Base-by-base conservation (phyloP, 2,888 invertebrate species). In the Pecten maximus region DNA sequence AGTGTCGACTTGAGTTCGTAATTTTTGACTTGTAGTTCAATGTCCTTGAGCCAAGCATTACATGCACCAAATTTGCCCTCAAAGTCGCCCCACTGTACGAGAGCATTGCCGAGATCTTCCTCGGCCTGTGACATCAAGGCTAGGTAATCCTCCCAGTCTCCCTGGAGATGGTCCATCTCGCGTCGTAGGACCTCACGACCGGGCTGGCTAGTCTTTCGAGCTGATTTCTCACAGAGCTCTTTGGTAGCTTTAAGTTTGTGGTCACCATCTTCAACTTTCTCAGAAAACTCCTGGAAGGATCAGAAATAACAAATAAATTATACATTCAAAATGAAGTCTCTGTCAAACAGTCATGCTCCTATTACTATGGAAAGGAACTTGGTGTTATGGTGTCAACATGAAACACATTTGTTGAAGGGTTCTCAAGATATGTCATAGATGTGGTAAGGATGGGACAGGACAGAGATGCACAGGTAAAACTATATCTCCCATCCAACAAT, bases 101-200 rank as follows among this genome's bases (percentile, higher is more conserved):
- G 97, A 97, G 98, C 98, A 0, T 98, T 98, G 97, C 98, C 98
- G 54, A 99, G 97, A 94, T 98, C 98, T 90, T 98, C 97, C 89
- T 95, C 94, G 19, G 95, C 95, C 92, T 95, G 92, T 90, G 93
- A 92, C 93, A 95, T 94, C 40, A 94, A 93, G 48, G 94, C 93
- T 8, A 93, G 90, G 90, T 95, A 95, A 88, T 94, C 94, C 48
- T 95, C 98, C 99, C 99, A 99, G 95, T 99, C 99, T 91, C 97
- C 98, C 97, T 99, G 98, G 48, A 99, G 97, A 95, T 98, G 98
- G 96, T 98, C 98, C 93, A 99, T 97, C 97, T 99, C 98, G 40
- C 98, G 98, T 94, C 98, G 98, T 89, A 99, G 98, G 89, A 97
- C 98, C 95, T 99, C 99, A 90, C 98, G 98, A 0, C 99, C 99